phyloP scores from a whole-genome alignment of 2,888 invertebrate genomes.

The Cephus pygmeus region DNA sequence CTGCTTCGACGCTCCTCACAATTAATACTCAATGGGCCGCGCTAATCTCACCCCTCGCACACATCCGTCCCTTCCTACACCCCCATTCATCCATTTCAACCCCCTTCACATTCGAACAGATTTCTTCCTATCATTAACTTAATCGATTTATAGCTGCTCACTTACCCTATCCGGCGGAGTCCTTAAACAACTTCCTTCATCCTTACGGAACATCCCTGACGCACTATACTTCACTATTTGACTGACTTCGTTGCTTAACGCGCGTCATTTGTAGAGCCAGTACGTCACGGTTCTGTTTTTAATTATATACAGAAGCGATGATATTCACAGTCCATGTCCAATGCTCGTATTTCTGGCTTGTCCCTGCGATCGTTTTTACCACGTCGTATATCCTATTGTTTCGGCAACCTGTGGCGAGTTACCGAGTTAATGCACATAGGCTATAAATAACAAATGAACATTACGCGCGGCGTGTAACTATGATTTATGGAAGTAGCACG shows the following conservation, averaged over 20 bases:
- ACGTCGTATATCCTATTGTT: not conserved
- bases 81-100: not conserved
- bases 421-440: slow-evolving; percentile 35
- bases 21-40: slow-evolving; percentile 43
- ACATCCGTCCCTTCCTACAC: slow-evolving; percentile 1
- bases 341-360: not conserved
- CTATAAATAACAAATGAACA: slow-evolving; percentile 45
- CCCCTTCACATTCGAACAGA: not conserved
- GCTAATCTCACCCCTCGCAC: slow-evolving; percentile 32
- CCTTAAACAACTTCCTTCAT: not conserved
- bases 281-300: not conserved
- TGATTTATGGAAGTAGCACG: slow-evolving; percentile 40
- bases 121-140: slow-evolving; percentile 25
- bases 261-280: not conserved
- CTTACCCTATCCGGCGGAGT: not conserved
- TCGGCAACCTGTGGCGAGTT: slow-evolving; percentile 12
- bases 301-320: not conserved
- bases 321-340: not conserved
- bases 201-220: not conserved
- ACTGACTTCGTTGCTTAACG: not conserved
- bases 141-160: slow-evolving; percentile 23
- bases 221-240: not conserved
- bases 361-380: not conserved
- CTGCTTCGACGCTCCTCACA: slow-evolving; percentile 22
- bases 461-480: slow-evolving; percentile 41